Base-by-base conservation (phyloP, 2,888 invertebrate genomes). In the Azorinus chamasolen region DNA sequence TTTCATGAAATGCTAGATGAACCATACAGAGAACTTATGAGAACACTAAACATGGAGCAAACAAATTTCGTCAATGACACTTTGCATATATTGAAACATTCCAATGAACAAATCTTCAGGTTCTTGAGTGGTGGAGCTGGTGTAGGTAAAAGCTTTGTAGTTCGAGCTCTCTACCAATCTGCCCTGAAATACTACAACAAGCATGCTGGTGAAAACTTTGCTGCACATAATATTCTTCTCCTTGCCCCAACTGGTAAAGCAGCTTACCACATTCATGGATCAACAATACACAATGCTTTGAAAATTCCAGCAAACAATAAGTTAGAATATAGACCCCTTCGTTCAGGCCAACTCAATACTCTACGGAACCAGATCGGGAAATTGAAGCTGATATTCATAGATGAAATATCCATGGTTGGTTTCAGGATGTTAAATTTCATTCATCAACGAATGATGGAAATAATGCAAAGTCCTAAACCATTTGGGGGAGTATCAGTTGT, bases 1-100 rank as follows among this genome's bases (percentile, higher is more conserved):
- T 5, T 8, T 16, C 4, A 72, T 24, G 57, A 24, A 39, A 41
- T 59, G 37, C 37, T 72, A 20, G 68, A 84, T 18, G 83, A 90
- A 32, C 86, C 79, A 64, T 88, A 78, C 55, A 72, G 90, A 51
- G 87, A 89, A 50, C 68, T 83, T 12, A 41, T 71, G 74, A 48
- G 72, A 55, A 24, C 20, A 22, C 61, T 85, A n/a, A n/a, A n/a
- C n/a, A n/a, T n/a, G n/a, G n/a, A n/a, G n/a, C n/a, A n/a, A n/a
- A n/a, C n/a, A n/a, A 5, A 84, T n/a, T 81, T 81, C 74, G 69
- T 84, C 0, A 76, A 75, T 68, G 66, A 79, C 46, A 74, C 63
- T n/a, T 50, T 86, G 12, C 63, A 80, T 63, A 5, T 18, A 2
- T 10, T 84, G 3, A 86, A 80, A 62, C 50, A 37, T 20, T 53